Evolutionary conservation across 2,888 invertebrate genomes (phyloP), one percentile per base, ranked within the genome.

Genomic region (Acanthosoma haemorrhoidale): DNA sequence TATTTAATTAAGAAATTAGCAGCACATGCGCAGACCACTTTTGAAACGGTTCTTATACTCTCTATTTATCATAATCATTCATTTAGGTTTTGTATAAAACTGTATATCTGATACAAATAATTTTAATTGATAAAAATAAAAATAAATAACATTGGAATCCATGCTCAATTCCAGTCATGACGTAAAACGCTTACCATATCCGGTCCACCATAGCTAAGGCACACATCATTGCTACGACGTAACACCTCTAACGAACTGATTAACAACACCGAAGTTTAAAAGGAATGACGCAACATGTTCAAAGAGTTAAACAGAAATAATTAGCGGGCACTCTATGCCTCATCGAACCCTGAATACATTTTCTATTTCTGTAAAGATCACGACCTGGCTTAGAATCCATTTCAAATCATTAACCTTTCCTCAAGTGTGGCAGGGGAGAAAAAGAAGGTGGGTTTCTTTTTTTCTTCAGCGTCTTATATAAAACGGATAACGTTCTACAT

Each of bases 331-430:
- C 29, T 51, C 21, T 51, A 51, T 51, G 25, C 51, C 51, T 51
- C 51, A 51, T 51, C 51, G 29, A 25, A 21, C 51, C 29, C 25
- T 51, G 51, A 51, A 51, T 51, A 51, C 51, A 51, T 51, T 51
- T 51, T 51, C 51, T 51, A 51, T 51, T 51, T 51, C 29, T 51
- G 51, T 51, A 51, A 51, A 51, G 51, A 51, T 51, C 51, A 51
- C 51, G 51, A 51, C 51, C 29, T 25, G 25, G 51, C 25, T 21
- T 25, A 21, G 51, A 51, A 51, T 51, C 29, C 51, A 51, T 51
- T 51, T 51, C 51, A 51, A 51, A 51, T 51, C 51, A 51, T 51
- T 51, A 51, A 51, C 51, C 51, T 51, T 51, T 51, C 51, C 2
- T 29, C n/a, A 13, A 2, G 13, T 25, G 51, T 21, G 29, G 29